Evolutionary conservation across 2,113 vertebrate genomes (phyloP).

Genomic region (Cyanoramphus novaezelandiae): DNA sequence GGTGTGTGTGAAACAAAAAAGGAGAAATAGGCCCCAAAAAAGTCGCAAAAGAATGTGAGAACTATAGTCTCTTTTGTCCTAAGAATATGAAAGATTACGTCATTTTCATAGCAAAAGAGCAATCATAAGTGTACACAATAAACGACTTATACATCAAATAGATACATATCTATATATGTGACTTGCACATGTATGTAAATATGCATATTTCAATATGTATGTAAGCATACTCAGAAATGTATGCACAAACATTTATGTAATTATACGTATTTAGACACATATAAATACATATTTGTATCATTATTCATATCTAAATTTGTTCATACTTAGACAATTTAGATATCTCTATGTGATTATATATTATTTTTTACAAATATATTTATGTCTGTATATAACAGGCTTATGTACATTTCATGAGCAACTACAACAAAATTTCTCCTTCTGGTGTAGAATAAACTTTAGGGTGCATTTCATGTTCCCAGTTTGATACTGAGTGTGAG

Average conservation of each 20-base stretch:
- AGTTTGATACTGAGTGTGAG: neutral
- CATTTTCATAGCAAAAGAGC: neutral
- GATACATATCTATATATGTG: neutral
- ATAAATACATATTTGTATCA: neutral
- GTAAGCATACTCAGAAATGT: neutral
- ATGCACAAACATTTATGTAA: neutral
- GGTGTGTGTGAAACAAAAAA: neutral
- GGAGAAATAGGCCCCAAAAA: neutral
- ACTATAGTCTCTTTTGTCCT: neutral
- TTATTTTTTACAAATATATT: neutral
- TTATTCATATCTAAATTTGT: neutral
- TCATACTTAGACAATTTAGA: neutral
- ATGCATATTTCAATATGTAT: neutral
- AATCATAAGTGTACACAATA: neutral
- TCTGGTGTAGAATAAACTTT: neutral
- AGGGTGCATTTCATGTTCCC: neutral
- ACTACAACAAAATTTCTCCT: neutral
- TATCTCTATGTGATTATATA: neutral
- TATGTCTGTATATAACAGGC: neutral
- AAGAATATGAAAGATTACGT: neutral
- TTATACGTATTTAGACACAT: neutral
- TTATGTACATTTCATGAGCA: neutral
- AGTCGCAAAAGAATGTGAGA: neutral
- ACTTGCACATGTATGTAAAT: neutral
- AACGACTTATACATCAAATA: neutral